These are phyloP conservation scores for Neomonachus schauinslandi DNA, from an alignment of 2,113 vertebrate genomes.

Conservation along the genomic window DNA sequence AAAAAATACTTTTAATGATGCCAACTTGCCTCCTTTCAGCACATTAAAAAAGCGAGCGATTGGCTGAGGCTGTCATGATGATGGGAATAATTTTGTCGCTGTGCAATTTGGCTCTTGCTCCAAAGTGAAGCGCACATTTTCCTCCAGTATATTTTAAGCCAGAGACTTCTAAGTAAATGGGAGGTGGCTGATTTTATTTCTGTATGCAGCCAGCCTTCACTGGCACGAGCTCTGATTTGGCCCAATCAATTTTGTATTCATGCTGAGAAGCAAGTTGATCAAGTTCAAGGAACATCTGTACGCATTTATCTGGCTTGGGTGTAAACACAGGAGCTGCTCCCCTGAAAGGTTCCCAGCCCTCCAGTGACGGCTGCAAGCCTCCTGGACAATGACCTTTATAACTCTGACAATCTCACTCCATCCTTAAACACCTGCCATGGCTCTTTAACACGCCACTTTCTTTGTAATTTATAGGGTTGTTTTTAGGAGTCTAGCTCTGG, in stretches of 20 bases:
- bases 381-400: background rate
- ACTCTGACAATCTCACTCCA: background rate
- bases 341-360: background rate
- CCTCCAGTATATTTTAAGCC: constrained; percentile 65
- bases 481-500: background rate
- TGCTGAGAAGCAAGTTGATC: constrained; percentile 64
- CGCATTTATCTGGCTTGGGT: constrained; percentile 56
- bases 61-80: constrained; percentile 54
- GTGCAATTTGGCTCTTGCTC: constrained; percentile 77
- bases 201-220: constrained; percentile 65
- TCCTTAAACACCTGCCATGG: background rate
- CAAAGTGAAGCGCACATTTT: constrained; percentile 63
- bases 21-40: constrained; percentile 74
- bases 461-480: constrained; percentile 37
- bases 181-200: constrained; percentile 77
- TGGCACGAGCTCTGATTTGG: constrained; percentile 71
- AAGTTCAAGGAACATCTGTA: constrained; percentile 73
- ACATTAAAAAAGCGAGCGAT: constrained; percentile 69
- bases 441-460: background rate
- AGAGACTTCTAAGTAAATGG: constrained; percentile 74
- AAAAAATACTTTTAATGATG: constrained; percentile 71
- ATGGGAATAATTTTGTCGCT: constrained; percentile 73
- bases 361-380: background rate
- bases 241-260: constrained; percentile 78
- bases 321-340: background rate